phyloP scores from a whole-genome alignment of 1,140 invertebrate genomes.

The Drosophila insularis region DNA sequence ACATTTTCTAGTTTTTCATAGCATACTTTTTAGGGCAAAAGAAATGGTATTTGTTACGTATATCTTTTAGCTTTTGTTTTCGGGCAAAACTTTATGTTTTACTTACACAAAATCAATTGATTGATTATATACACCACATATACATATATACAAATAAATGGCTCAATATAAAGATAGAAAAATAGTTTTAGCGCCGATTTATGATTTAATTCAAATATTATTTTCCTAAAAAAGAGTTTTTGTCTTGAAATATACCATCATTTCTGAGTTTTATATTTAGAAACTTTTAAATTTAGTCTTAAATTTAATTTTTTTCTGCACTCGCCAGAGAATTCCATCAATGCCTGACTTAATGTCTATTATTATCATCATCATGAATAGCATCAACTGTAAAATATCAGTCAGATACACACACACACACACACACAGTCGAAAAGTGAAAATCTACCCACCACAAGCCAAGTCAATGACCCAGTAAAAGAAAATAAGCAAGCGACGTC shows the following conservation, averaged over 20 bases:
- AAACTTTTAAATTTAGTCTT: neutral
- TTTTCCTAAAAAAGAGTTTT: too few species aligned
- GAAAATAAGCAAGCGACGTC: constrained; percentile 10
- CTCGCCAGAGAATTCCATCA: neutral
- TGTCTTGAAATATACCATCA: too few species aligned
- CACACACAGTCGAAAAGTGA: neutral
- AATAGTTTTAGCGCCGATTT: too few species aligned
- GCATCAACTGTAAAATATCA: constrained; percentile 9
- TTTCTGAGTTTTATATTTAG: too few species aligned
- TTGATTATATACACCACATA: too few species aligned
- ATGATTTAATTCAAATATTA: too few species aligned
- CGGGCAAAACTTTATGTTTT: too few species aligned
- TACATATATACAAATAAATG: too few species aligned
- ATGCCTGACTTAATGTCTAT: constrained; percentile 1
- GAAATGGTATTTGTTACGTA: too few species aligned
- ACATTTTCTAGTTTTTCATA: neutral
- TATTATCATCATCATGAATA: neutral
- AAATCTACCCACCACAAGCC: constrained; percentile 7
- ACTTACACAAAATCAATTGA: too few species aligned
- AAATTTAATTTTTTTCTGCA: neutral
- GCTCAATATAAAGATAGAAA: too few species aligned
- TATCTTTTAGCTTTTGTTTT: too few species aligned
- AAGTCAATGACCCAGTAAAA: constrained; percentile 11
- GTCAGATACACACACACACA: constrained; percentile 3
- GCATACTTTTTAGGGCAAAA: neutral